phyloP scores from a whole-genome alignment of 1,140 invertebrate genomes.

The Drosophila jambulina region DNA sequence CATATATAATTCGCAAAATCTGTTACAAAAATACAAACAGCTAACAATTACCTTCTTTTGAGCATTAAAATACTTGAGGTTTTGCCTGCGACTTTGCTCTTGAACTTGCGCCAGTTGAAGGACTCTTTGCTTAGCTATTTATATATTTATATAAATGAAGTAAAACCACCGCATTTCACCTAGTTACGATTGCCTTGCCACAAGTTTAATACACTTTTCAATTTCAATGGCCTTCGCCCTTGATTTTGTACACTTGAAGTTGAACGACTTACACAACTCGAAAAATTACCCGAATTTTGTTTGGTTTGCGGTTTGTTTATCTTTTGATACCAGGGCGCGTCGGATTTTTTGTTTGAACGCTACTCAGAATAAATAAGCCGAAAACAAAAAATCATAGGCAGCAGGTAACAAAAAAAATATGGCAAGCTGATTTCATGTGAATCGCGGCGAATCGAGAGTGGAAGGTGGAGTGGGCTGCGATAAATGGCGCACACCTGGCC shows the following conservation, averaged over 20 bases:
- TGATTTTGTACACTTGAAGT: constrained; percentile 38
- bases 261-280: constrained; percentile 51
- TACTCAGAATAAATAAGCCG: constrained; percentile 31
- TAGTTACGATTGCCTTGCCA: neutral
- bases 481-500: constrained; percentile 70
- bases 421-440: constrained; percentile 22
- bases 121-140: neutral
- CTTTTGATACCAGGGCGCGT: constrained; percentile 32
- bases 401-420: constrained; percentile 13
- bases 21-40: neutral
- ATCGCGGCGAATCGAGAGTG: neutral
- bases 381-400: constrained; percentile 30
- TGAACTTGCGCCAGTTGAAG: constrained; percentile 10
- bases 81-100: neutral
- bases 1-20: neutral
- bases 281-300: constrained; percentile 20
- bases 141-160: neutral
- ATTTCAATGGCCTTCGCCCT: constrained; percentile 38
- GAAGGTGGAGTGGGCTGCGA: constrained; percentile 25
- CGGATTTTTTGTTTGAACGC: constrained; percentile 35
- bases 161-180: constrained; percentile 1
- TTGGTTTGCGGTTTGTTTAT: constrained; percentile 40
- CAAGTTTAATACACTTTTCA: constrained; percentile 10
- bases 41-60: neutral
- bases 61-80: neutral